phyloP scores from a whole-genome alignment of 2,797 vertebrate genomes.

The Anguilla obscura region DNA sequence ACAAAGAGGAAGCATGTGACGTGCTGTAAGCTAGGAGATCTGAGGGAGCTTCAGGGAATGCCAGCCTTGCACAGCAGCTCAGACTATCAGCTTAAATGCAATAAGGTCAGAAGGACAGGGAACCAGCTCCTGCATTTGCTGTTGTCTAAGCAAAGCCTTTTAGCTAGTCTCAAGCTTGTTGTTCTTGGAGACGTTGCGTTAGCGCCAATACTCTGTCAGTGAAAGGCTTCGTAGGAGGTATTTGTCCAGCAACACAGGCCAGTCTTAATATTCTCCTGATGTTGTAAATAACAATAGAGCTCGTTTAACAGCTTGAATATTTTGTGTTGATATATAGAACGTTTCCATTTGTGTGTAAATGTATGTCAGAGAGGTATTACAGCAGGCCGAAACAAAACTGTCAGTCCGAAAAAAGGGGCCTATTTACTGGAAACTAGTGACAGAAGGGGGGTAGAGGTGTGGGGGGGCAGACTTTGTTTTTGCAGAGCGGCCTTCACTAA shows the following conservation, averaged over 20 bases:
- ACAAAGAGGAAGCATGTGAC: conserved; percentile 89
- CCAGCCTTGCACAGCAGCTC: conserved; percentile 56
- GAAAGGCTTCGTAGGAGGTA: background rate
- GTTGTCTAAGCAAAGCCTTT: background rate
- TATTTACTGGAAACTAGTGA: conserved; percentile 7
- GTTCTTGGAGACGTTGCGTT: background rate
- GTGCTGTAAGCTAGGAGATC: conserved; percentile 68
- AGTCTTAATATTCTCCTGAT: background rate
- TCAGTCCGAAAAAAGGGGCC: background rate
- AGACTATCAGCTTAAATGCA: conserved; percentile 70
- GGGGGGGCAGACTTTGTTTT: conserved; percentile 52
- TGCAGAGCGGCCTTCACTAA: conserved; percentile 67
- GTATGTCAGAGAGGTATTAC: background rate
- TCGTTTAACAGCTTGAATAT: conserved; percentile 10
- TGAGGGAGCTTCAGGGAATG: conserved; percentile 54
- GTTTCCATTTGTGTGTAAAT: background rate
- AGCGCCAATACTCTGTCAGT: too few relatives aligned
- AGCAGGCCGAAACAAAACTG: conserved; percentile 12
- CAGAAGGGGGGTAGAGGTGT: conserved; percentile 5
- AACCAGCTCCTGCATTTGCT: conserved; percentile 20
- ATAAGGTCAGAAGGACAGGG: conserved; percentile 61
- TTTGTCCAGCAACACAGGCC: background rate
- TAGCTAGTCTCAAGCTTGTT: background rate
- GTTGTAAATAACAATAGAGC: background rate
- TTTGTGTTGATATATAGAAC: background rate